A percentile compares a stretch with the other conserved stretches of the same genome.
These are phyloP conservation scores for Spicauda simplicius DNA, from an alignment of 2,888 invertebrate species.

Conservation along the genomic window DNA sequence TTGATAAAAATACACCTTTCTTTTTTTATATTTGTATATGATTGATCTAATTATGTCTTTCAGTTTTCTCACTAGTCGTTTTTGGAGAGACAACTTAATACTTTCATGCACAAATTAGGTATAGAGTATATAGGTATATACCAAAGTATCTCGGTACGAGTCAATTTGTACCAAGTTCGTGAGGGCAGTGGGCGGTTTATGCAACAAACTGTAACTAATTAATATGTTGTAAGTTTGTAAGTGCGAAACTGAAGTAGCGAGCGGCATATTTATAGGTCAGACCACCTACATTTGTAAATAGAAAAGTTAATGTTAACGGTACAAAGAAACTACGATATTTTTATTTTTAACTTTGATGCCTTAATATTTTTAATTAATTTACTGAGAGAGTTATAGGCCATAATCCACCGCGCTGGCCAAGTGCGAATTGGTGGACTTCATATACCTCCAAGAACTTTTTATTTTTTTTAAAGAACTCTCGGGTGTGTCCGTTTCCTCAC, in stretches of 20 bases:
- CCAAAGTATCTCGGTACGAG: background rate
- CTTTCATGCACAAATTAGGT: background rate
- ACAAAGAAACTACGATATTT: too few relatives aligned
- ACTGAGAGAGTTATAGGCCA: too few relatives aligned
- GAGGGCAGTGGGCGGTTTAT: conserved; percentile 3
- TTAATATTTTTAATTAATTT: too few relatives aligned
- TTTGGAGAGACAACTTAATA: background rate
- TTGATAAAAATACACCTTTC: too few relatives aligned
- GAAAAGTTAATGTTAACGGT: too few relatives aligned
- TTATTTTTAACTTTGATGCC: too few relatives aligned
- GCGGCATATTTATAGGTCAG: background rate
- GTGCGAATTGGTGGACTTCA: too few relatives aligned
- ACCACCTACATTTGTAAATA: background rate
- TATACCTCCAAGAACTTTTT: too few relatives aligned
- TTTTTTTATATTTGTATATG: background rate
- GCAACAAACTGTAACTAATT: conserved; percentile 2
- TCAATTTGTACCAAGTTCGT: background rate
- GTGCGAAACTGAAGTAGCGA: background rate
- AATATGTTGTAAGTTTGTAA: conserved; percentile 4
- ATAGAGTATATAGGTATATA: too few relatives aligned
- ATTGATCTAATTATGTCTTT: background rate
- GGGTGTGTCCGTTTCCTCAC: too few relatives aligned
- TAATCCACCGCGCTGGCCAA: too few relatives aligned
- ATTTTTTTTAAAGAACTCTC: too few relatives aligned
- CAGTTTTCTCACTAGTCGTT: background rate